Conservation (phyloP, 2,797 vertebrate species). For the Pseudochirops corinnae region DNA sequence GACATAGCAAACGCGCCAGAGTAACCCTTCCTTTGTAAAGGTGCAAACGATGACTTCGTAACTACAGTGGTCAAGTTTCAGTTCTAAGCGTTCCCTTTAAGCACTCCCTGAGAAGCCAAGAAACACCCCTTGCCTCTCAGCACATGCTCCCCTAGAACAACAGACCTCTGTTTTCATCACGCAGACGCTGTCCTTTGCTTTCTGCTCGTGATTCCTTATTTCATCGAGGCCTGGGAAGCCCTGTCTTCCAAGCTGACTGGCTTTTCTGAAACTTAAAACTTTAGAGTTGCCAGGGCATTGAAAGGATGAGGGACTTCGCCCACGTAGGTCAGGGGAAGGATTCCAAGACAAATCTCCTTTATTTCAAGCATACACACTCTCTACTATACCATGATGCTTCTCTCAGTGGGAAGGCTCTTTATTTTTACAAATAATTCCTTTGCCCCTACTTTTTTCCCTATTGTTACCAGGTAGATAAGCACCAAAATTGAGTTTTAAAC, state of each 20-base stretch:
- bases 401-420: not conserved
- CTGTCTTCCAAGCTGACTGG: not conserved
- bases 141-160: not conserved
- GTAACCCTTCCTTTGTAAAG: not conserved
- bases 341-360: not conserved
- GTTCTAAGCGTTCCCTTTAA: not conserved
- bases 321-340: not conserved
- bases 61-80: not conserved
- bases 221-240: not conserved
- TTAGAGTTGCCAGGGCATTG: not conserved
- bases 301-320: not conserved
- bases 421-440: not conserved
- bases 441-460: not conserved
- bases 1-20: not conserved
- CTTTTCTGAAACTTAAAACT: not conserved
- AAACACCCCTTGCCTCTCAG: not conserved
- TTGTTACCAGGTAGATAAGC: not conserved
- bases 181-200: not conserved
- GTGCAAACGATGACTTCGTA: not conserved
- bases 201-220: not conserved
- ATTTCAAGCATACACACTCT: not conserved
- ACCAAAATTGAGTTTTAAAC: not conserved
- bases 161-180: not conserved
- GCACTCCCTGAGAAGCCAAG: not conserved
- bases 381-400: not conserved